phyloP scores from a whole-genome alignment of 2,888 invertebrate species.

The Encarsia formosa region DNA sequence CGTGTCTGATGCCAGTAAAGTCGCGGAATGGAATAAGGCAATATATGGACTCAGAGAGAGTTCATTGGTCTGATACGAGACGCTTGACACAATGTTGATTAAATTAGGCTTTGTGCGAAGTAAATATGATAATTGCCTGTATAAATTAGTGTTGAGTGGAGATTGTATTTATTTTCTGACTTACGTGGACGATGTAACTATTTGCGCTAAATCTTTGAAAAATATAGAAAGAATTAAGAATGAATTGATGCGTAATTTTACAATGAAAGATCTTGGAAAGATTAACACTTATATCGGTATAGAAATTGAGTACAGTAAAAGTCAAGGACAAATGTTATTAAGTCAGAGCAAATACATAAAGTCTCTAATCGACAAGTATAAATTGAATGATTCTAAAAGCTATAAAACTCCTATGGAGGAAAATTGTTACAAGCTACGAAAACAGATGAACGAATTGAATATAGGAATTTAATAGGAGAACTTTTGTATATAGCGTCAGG shows the following conservation, averaged over 20 bases:
- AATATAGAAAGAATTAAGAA: constrained; percentile 6
- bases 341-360: neutral
- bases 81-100: no score
- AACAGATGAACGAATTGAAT: neutral
- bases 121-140: no score
- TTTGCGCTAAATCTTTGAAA: constrained; percentile 8
- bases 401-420: neutral
- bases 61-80: no score
- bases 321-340: neutral
- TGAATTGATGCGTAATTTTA: neutral
- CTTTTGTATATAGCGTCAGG: neutral
- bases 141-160: constrained; percentile 5
- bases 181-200: constrained; percentile 17
- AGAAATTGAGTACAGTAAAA: constrained; percentile 3
- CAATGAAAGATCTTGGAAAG: constrained; percentile 11
- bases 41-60: no score
- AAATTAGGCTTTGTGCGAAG: no score
- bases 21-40: no score
- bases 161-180: constrained; percentile 11
- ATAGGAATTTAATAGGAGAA: neutral
- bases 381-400: neutral
- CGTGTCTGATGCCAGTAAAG: no score
- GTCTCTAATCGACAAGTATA: neutral
- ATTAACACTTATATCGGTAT: constrained; percentile 1
- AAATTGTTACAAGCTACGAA: neutral